Base-by-base conservation (phyloP, 2,888 invertebrate genomes). In the Spialia ferax region DNA sequence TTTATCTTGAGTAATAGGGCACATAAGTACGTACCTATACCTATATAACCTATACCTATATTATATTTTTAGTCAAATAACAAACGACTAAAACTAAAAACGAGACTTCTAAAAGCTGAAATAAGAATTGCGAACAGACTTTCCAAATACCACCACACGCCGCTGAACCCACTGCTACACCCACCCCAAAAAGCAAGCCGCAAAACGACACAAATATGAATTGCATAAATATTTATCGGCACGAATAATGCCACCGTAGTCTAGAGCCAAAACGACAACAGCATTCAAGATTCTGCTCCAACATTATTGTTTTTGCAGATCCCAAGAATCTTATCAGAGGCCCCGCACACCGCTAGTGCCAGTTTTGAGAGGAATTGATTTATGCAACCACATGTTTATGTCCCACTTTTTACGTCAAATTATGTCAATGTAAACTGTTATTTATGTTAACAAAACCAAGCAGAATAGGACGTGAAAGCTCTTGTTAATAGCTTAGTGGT, bases 251-350 rank as follows among this genome's bases (percentile, higher is more conserved):
- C 84, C 81, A 80, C 80, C 76, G 81, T 79, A 81, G 84, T 82
- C 79, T 82, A 80, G 77, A 82, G 82, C 74, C 84, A 84, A 86
- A 85, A 83, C 79, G 81, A 85, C 78, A 82, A 78, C 85, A 77
- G 79, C 79, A 82, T 86, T 89, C 88, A 89, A 86, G 86, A 87
- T 86, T 88, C 86, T 82, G 75, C 75, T 76, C 69, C 74, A 81
- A 83, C 87, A 88, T 90, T 86, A 89, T 89, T 87, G 90, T 92
- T 93, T 93, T 93, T 93, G 86, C 79, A 78, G 85, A 85, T 88
- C 83, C 73, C 77, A 73, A 80, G 84, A 83, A 87, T 87, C 77
- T 86, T 87, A 89, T 89, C 88, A 67, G 78, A 70, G 70, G 80
- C 57, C 70, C 71, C 73, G 78, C 78, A 84, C 84, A 88, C 89